Conservation (phyloP, 2,797 vertebrate genomes). For the Schizopygopsis malacanthus region DNA sequence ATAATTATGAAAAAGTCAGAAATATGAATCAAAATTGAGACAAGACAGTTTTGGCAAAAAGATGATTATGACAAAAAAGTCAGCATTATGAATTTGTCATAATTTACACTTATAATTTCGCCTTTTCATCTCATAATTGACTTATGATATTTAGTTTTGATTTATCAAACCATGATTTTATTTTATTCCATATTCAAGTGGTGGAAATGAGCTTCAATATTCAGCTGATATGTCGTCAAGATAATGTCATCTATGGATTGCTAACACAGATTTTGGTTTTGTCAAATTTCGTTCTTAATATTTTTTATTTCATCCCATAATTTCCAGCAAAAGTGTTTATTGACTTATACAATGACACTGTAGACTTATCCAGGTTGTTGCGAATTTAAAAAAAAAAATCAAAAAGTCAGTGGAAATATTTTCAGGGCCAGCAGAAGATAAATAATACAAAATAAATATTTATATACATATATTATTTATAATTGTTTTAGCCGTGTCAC, state of each 20-base stretch:
- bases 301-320: neutral
- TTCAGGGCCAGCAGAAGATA: neutral
- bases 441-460: too few species aligned
- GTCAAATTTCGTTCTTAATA: neutral
- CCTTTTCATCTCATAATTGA: too few species aligned
- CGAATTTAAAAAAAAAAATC: neutral
- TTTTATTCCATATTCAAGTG: too few species aligned
- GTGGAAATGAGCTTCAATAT: neutral
- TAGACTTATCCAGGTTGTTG: neutral
- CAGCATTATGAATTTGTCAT: too few species aligned
- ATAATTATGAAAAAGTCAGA: neutral
- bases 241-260: neutral
- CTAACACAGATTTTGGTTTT: neutral
- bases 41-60: too few species aligned
- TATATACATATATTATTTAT: too few species aligned
- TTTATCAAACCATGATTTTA: too few species aligned
- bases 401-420: neutral
- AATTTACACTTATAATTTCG: too few species aligned
- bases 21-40: too few species aligned
- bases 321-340: neutral
- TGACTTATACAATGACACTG: neutral
- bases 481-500: slow-evolving; percentile 67
- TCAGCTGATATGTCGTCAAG: neutral
- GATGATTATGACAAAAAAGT: too few species aligned
- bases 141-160: too few species aligned